Conservation (phyloP, 1,140 invertebrate genomes). For the Heliconius hewitsoni region DNA sequence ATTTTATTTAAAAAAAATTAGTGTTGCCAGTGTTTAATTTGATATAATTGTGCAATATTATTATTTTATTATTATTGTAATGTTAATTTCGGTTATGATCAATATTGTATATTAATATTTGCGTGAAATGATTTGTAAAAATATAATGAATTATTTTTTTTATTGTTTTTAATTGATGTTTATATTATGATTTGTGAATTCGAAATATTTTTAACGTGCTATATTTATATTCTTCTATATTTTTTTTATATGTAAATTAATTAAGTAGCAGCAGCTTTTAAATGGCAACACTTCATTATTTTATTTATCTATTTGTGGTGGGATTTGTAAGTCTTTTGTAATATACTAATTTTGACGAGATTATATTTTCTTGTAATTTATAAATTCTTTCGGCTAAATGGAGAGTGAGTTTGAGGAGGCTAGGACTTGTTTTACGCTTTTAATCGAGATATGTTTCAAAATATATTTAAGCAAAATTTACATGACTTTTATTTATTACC, state of each 20-base stretch:
- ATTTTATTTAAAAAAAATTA: background rate
- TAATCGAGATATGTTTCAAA: slow-evolving; percentile 59
- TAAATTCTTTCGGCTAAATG: slow-evolving; percentile 21
- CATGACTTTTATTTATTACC: slow-evolving; percentile 40
- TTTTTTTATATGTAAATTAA: background rate
- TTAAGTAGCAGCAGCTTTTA: background rate
- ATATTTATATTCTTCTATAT: too few relatives aligned
- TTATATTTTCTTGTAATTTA: slow-evolving; percentile 23
- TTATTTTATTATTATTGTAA: background rate
- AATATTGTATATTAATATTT: slow-evolving; percentile 6
- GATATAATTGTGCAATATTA: background rate
- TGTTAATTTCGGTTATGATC: background rate
- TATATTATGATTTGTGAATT: background rate
- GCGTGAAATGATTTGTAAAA: background rate
- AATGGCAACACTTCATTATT: slow-evolving; percentile 15
- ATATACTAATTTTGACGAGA: slow-evolving; percentile 23
- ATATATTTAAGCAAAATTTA: slow-evolving; percentile 60
- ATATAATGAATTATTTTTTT: background rate
- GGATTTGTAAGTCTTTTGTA: slow-evolving; percentile 17
- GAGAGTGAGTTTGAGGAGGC: slow-evolving; percentile 28
- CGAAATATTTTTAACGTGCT: background rate
- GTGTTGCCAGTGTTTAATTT: background rate
- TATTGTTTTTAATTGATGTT: background rate
- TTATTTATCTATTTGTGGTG: slow-evolving; percentile 16
- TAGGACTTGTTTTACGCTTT: slow-evolving; percentile 63